Evolutionary conservation across 2,888 invertebrate species (phyloP).

Genomic region (Plebejus anna): DNA sequence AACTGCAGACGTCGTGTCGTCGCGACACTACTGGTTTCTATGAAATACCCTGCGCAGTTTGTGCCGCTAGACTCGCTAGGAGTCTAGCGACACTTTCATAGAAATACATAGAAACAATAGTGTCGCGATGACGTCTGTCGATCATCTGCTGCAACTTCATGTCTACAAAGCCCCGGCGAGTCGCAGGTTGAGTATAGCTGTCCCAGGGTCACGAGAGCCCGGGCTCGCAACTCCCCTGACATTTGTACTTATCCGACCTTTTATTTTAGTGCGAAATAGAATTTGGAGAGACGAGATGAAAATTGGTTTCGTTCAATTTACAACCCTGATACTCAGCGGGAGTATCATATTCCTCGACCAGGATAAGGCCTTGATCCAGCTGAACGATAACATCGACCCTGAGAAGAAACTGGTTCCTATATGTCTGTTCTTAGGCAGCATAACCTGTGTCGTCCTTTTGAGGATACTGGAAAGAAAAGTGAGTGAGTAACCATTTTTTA

Average conservation of each 20-base stretch:
- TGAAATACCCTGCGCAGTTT: too few relatives aligned
- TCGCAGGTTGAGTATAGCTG: too few relatives aligned
- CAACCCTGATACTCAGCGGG: conserved; percentile 52
- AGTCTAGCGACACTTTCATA: too few relatives aligned
- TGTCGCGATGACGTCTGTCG: too few relatives aligned
- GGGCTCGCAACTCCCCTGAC: background rate
- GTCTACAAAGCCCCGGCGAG: too few relatives aligned
- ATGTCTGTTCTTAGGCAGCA: conserved; percentile 50
- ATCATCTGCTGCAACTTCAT: too few relatives aligned
- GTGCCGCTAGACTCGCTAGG: too few relatives aligned
- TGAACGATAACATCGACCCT: conserved; percentile 49
- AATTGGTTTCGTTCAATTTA: conserved; percentile 54
- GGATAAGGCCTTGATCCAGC: conserved; percentile 53
- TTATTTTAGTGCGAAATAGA: conserved; percentile 55
- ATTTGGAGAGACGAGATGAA: conserved; percentile 60
- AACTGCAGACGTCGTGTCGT: too few relatives aligned
- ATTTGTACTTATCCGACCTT: conserved; percentile 11
- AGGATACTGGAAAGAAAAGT: conserved; percentile 58
- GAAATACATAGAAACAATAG: too few relatives aligned
- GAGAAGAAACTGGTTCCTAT: conserved; percentile 48
- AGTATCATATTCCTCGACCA: conserved; percentile 62
- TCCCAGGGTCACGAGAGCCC: background rate
- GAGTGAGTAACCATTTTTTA: conserved; percentile 35
- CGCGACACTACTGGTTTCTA: too few relatives aligned
- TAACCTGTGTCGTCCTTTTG: conserved; percentile 42